Evolutionary conservation across 2,797 vertebrate species (phyloP).

Genomic region (Australoheros facetus): DNA sequence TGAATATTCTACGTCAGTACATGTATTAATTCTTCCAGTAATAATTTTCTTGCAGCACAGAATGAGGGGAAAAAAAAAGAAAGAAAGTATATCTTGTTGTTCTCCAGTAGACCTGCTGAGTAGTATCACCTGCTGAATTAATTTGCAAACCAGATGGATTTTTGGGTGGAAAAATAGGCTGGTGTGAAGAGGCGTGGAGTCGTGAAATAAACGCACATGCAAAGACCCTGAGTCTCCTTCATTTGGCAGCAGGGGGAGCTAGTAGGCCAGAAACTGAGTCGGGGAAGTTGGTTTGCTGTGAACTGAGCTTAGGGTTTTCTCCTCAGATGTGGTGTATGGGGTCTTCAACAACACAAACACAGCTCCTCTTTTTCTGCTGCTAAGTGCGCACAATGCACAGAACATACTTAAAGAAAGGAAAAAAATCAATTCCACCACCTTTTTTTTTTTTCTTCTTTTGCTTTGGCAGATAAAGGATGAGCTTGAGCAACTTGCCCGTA

Average conservation of each 20-base stretch:
- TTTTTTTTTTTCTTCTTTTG: neutral
- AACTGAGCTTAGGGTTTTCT: slow-evolving; percentile 43
- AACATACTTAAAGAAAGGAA: slow-evolving; percentile 1
- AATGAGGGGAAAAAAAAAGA: neutral
- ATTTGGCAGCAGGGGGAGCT: slow-evolving; percentile 79
- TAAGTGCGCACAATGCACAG: slow-evolving; percentile 17
- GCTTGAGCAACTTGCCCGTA: slow-evolving; percentile 10
- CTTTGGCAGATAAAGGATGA: slow-evolving; percentile 35
- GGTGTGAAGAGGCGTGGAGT: slow-evolving; percentile 28
- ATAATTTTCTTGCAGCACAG: slow-evolving; percentile 40
- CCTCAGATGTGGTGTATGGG: slow-evolving; percentile 37
- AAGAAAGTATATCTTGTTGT: slow-evolving; percentile 28
- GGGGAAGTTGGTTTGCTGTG: slow-evolving; percentile 17
- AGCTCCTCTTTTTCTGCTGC: slow-evolving; percentile 28
- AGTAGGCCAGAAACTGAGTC: slow-evolving; percentile 67
- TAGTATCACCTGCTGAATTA: slow-evolving; percentile 46
- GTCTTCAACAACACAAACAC: slow-evolving; percentile 49
- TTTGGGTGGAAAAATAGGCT: slow-evolving; percentile 35
- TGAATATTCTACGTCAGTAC: slow-evolving; percentile 58
- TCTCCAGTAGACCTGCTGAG: slow-evolving; percentile 25
- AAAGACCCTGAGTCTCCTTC: neutral
- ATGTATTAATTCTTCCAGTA: slow-evolving; percentile 49
- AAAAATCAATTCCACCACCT: slow-evolving; percentile 9
- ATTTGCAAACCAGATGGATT: slow-evolving; percentile 29
- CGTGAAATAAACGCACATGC: slow-evolving; percentile 3